Base-by-base conservation (phyloP, 1,140 invertebrate species). In the Drosophila dunni region DNA sequence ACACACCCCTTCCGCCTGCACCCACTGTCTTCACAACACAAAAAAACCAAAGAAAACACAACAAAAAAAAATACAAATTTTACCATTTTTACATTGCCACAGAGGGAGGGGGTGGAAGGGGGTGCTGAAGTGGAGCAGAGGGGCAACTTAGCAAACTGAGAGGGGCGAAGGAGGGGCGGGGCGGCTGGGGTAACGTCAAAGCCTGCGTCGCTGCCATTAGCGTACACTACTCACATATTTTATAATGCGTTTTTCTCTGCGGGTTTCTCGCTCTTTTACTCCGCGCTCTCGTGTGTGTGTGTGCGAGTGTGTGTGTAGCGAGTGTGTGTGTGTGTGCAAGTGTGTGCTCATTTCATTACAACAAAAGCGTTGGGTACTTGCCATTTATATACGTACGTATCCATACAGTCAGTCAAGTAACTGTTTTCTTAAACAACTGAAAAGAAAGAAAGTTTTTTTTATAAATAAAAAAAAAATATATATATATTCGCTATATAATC, bases 211-310 rank as follows among this genome's bases (percentile, higher is more conserved):
- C 79, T 90, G 73, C 86, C 82, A 90, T 90, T 86, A 81, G 82
- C 85, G 90, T 86, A 90, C 85, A 86, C 82, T 90, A 90, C 86
- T 90, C 81, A 83, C 85, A 90, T 29, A 29, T 86, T 82, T 84
- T 84, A 79, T 83, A 83, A 79, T 84, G 78, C 67, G 69, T 69
- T 70, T 75, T 75, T 78, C 60, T 70, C 67, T 65, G 72, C 62
- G 72, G 42, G 66, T 76, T 79, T 79, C 50, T 50, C 36, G 3
- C 50, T 38, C 38, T 13, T 15, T 17, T 38, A 34, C 15, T 45
- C 51, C 13, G n/a, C 5, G 6, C 11, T 38, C 34, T n/a, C 44
- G 42, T 58, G n/a, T n/a, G 46, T 61, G 33, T 15, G 60, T 57
- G 68, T 48, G 54, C n/a, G n/a, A 7, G 24, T 61, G 0, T 34